Evolutionary conservation across 2,113 vertebrate genomes (phyloP).

Genomic region (Ochotona curzoniae): DNA sequence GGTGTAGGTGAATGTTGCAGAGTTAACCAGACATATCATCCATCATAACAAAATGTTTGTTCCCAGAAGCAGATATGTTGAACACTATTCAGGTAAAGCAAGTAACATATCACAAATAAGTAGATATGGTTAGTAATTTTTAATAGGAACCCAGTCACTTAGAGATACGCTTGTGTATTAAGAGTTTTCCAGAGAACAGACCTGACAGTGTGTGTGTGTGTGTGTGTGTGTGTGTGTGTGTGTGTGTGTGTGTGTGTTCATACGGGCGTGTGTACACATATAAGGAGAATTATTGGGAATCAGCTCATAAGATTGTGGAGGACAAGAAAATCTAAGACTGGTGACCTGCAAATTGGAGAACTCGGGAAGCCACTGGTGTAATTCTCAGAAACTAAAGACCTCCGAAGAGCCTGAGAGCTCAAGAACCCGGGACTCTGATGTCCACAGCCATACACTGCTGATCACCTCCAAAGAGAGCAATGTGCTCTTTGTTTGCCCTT

Average conservation of each 20-base stretch:
- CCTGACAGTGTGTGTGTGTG: not conserved
- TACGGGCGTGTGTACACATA: not conserved
- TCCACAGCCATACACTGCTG: not conserved
- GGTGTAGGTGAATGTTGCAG: not conserved
- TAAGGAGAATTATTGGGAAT: not conserved
- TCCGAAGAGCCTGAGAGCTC: not conserved
- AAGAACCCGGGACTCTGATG: not conserved
- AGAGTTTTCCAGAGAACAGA: not conserved
- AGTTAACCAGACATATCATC: not conserved
- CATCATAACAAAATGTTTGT: not conserved
- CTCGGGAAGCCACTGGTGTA: not conserved
- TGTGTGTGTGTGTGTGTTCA: not conserved
- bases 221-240: rapidly evolving
- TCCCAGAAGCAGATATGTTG: not conserved
- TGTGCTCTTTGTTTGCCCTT: not conserved
- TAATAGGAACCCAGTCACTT: not conserved
- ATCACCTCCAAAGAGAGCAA: not conserved
- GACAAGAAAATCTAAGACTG: not conserved
- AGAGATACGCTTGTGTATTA: not conserved
- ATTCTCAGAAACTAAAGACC: not conserved
- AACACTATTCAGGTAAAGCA: not conserved
- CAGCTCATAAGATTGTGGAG: not conserved
- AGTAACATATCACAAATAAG: not conserved
- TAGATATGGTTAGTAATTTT: not conserved
- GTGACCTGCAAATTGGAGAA: not conserved